Evolutionary conservation across 2,113 vertebrate genomes (phyloP), one percentile per base, ranked within the genome.

Genomic region (Oryzias celebensis): DNA sequence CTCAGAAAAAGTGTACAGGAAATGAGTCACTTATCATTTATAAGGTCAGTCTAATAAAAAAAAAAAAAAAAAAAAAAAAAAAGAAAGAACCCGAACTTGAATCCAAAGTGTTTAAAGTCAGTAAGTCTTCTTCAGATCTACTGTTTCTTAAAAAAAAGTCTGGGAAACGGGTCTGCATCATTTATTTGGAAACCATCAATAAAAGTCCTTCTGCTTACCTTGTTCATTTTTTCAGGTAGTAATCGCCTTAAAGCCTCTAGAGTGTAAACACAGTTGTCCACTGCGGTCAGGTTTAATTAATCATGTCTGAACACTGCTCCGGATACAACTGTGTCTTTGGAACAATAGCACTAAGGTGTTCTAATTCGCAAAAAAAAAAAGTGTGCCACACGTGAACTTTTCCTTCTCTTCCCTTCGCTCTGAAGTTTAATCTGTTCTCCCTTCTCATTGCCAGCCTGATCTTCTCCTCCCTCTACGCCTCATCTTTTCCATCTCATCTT

Each of bases 401-500:
- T 49, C 5, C 62, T 47, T 72, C 22, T 14, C 53, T 14, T 23
- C 55, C 23, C 50, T 4, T 44, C 36, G 46, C 52, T 66, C 41
- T 62, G 13, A 73, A 65, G 22, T 77, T 64, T 62, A 71, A 62
- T 68, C 62, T 65, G 15, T 62, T 66, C 50, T 52, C 14, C 36
- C 56, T 71, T 6, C 58, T 58, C 57, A 68, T 51, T 73, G 48
- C 60, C 58, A 65, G 53, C 12, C 54, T 58, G 56, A 76, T 71
- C 47, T 22, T 63, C 56, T 51, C 61, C 51, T 71, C 47, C 55
- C 46, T 50, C 14, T 48, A 24, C 22, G 20, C 44, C 46, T 62
- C 74, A 54, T 68, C 62, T 68, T 61, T 64, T 57, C 28, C 10
- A 53, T 73, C 65, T 82, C 43, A 56, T 78, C 61, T 55, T 68